Conservation (phyloP, 1,140 invertebrate genomes). For the Bombus turneri region DNA sequence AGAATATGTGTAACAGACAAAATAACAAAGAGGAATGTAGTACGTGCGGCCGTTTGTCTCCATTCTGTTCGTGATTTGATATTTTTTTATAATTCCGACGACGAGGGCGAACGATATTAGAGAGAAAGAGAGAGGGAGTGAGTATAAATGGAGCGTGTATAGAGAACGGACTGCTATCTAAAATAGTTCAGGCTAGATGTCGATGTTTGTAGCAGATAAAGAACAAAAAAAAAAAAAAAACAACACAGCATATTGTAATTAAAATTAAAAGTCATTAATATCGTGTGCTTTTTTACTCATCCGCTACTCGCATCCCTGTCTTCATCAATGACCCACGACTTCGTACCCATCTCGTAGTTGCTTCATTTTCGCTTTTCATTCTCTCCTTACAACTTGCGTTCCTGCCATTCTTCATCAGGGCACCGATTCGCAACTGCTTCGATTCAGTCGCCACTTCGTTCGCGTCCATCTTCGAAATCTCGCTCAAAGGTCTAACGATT, state of each 20-base stretch:
- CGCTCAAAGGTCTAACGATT: too few relatives aligned
- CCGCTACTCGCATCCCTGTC: background rate
- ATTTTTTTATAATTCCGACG: constrained; percentile 77
- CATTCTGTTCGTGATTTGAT: constrained; percentile 81
- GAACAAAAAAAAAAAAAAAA: constrained; percentile 62
- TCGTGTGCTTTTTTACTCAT: constrained; percentile 52
- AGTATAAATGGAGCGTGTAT: constrained; percentile 66
- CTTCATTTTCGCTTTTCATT: too few relatives aligned
- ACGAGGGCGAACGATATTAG: constrained; percentile 49
- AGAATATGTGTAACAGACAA: constrained; percentile 31
- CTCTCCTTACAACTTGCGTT: too few relatives aligned
- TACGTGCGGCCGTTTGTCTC: constrained; percentile 69
- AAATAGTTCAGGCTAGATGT: constrained; percentile 82
- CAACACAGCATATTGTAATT: constrained; percentile 81
- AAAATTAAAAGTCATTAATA: constrained; percentile 78
- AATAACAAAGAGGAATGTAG: constrained; percentile 39
- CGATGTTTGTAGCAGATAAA: constrained; percentile 81
- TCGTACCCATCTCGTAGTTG: too few relatives aligned
- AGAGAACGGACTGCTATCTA: constrained; percentile 79
- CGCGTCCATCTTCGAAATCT: too few relatives aligned
- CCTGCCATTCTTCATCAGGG: too few relatives aligned
- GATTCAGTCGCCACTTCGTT: too few relatives aligned
- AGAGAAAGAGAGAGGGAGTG: constrained; percentile 45
- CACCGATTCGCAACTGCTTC: too few relatives aligned
- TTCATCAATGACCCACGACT: too few relatives aligned